phyloP scores from a whole-genome alignment of 2,888 invertebrate genomes.

The Eilema sororculum region DNA sequence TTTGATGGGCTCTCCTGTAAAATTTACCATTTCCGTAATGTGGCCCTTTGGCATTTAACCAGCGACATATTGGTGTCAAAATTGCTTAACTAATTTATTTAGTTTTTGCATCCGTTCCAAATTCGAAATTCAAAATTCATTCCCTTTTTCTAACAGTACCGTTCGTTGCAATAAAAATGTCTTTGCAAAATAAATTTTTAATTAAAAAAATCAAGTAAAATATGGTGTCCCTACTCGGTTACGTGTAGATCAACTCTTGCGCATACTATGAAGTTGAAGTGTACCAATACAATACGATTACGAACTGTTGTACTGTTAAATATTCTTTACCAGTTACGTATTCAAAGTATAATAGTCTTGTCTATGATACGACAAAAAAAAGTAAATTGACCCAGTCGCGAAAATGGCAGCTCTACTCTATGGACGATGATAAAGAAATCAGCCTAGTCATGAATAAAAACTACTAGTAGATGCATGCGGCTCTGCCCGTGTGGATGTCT shows the following conservation, averaged over 20 bases:
- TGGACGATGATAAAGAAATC: neutral
- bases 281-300: neutral
- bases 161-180: too few relatives aligned
- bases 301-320: neutral
- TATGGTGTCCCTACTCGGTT: neutral
- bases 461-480: neutral
- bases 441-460: neutral
- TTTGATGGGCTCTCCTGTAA: too few relatives aligned
- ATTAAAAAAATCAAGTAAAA: neutral
- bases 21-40: too few relatives aligned
- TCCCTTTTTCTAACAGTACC: too few relatives aligned
- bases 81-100: too few relatives aligned
- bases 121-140: too few relatives aligned
- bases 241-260: slow-evolving; percentile 1
- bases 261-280: neutral
- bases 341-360: neutral
- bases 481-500: too few relatives aligned
- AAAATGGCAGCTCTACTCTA: neutral
- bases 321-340: neutral
- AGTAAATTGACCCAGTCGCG: neutral
- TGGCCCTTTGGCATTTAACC: too few relatives aligned
- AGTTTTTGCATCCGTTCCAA: too few relatives aligned
- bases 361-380: slow-evolving; percentile 1
- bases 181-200: too few relatives aligned
- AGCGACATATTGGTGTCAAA: too few relatives aligned